These are phyloP conservation scores for Dryocosmus kuriphilus DNA, from an alignment of 2,888 invertebrate species.

Conservation along the genomic window DNA sequence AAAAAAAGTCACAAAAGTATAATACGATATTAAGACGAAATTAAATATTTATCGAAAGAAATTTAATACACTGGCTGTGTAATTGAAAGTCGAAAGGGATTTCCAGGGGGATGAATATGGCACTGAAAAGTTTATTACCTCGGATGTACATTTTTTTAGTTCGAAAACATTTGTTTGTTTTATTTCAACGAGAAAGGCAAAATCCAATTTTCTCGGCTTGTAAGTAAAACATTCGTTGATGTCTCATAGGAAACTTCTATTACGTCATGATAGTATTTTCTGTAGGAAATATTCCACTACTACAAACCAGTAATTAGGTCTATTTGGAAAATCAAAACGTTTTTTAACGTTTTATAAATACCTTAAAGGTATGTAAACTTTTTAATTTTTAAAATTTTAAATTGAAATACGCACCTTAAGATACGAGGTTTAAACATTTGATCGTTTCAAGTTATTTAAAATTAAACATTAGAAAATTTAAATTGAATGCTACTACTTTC, in stretches of 20 bases:
- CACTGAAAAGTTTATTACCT: not conserved
- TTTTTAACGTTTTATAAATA: not conserved
- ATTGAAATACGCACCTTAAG: too few relatives aligned
- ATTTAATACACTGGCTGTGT: not conserved
- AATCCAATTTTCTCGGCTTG: not conserved
- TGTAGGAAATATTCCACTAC: not conserved
- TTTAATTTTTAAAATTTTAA: too few relatives aligned
- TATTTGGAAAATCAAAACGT: not conserved
- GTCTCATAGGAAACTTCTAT: constrained; percentile 27
- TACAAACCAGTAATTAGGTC: not conserved
- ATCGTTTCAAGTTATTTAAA: too few relatives aligned
- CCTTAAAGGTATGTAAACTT: too few relatives aligned
- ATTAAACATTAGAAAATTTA: too few relatives aligned
- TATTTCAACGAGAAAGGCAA: constrained; percentile 9
- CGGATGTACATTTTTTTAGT: constrained; percentile 12
- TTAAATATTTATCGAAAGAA: not conserved
- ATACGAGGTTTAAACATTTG: too few relatives aligned
- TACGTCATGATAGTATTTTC: constrained; percentile 2
- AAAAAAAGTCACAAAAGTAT: not conserved
- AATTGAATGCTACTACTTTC: too few relatives aligned
- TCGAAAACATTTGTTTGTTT: constrained; percentile 2
- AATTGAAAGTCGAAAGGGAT: not conserved
- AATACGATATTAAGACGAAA: not conserved
- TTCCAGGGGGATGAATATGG: too few relatives aligned
- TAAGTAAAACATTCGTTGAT: constrained; percentile 6